A percentile compares a stretch with the other conserved stretches of the same genome.
These are phyloP conservation scores for Rallus limicola DNA, from an alignment of 2,113 vertebrate species.

Conservation along the genomic window DNA sequence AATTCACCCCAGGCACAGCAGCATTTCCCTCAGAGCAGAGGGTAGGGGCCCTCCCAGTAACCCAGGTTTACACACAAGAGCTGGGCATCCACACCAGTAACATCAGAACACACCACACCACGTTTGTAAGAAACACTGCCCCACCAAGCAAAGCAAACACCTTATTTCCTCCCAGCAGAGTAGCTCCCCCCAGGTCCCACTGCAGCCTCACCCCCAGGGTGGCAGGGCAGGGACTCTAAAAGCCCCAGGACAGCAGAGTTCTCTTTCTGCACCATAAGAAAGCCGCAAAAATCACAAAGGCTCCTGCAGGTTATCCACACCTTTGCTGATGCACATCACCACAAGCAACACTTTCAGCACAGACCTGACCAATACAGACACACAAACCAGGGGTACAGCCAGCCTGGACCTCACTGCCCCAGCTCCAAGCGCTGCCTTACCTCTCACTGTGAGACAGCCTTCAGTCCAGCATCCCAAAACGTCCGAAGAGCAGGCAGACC, in stretches of 20 bases:
- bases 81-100: rapidly evolving
- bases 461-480: rapidly evolving
- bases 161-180: background rate
- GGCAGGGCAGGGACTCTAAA: background rate
- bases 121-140: rapidly evolving
- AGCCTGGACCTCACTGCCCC: rapidly evolving
- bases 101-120: background rate
- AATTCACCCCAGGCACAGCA: background rate
- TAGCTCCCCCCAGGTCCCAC: rapidly evolving
- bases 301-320: rapidly evolving
- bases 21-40: too few species aligned
- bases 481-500: background rate
- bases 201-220: rapidly evolving
- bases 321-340: rapidly evolving
- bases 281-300: background rate
- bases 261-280: too few species aligned
- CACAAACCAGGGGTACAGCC: rapidly evolving
- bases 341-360: rapidly evolving
- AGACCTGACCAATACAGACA: background rate
- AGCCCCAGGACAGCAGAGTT: rapidly evolving
- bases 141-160: background rate
- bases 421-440: too few species aligned
- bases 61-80: rapidly evolving
- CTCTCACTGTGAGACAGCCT: rapidly evolving
- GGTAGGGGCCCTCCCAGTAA: rapidly evolving